A percentile compares a stretch with the other conserved stretches of the same genome.
Evolutionary conservation across 2,888 invertebrate genomes (phyloP).

Genomic region (Dysmachus trigonus): DNA sequence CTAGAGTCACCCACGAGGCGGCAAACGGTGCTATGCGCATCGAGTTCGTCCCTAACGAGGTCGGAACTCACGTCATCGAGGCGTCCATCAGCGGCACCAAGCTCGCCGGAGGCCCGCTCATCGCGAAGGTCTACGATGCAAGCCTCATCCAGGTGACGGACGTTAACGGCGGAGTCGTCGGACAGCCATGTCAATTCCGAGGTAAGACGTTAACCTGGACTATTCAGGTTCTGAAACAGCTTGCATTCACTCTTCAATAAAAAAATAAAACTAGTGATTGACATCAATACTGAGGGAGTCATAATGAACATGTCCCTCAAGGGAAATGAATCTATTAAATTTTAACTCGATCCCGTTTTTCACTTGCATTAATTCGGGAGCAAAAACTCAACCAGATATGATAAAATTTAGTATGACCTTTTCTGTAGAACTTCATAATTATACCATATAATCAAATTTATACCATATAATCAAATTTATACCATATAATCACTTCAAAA

Average conservation of each 20-base stretch:
- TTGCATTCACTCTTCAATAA: background rate
- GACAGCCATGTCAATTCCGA: conserved; percentile 95
- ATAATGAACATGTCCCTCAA: background rate
- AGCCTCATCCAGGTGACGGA: conserved; percentile 93
- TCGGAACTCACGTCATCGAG: conserved; percentile 94
- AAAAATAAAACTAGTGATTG: background rate
- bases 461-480: too few relatives aligned
- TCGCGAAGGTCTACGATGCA: conserved; percentile 95
- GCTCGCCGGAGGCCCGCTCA: conserved; percentile 87
- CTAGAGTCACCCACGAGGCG: conserved; percentile 83
- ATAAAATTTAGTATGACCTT: too few relatives aligned
- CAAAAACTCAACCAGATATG: too few relatives aligned
- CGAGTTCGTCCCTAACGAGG: conserved; percentile 92
- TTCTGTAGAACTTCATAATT: too few relatives aligned
- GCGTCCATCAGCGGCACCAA: conserved; percentile 90
- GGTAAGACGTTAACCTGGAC: conserved; percentile 37
- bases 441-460: too few relatives aligned
- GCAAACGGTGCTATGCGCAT: conserved; percentile 86
- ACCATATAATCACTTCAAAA: too few relatives aligned
- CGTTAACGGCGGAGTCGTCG: conserved; percentile 91
- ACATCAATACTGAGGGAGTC: background rate
- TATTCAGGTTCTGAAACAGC: background rate
- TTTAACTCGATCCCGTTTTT: background rate
- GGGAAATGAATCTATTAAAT: background rate
- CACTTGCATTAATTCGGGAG: too few relatives aligned